Conservation (phyloP, 2,113 vertebrate species). For the Actenoides lindsayi region DNA sequence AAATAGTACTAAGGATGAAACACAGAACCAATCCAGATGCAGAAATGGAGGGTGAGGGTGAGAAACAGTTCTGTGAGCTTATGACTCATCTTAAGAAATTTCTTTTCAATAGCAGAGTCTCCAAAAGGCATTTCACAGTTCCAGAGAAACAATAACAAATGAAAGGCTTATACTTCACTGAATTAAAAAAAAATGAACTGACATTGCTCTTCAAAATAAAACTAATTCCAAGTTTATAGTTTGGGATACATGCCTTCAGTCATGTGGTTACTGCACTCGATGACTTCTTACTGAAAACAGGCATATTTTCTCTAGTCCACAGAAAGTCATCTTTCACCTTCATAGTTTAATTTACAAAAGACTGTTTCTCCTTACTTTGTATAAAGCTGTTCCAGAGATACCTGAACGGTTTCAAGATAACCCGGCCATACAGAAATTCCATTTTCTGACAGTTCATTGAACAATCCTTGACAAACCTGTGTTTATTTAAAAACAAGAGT, state of each 20-base stretch:
- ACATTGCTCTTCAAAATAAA: neutral
- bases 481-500: slow-evolving; percentile 8
- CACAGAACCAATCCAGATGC: neutral
- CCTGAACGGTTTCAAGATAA: slow-evolving; percentile 83
- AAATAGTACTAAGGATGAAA: neutral
- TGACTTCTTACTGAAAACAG: neutral
- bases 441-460: slow-evolving; percentile 84
- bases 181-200: neutral
- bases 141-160: neutral
- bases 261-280: neutral
- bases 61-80: neutral
- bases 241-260: neutral
- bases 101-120: neutral
- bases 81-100: neutral
- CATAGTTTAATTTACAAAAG: neutral
- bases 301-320: neutral
- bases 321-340: neutral
- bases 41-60: neutral
- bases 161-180: neutral
- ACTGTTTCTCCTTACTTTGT: slow-evolving; percentile 81
- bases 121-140: neutral
- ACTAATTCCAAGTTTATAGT: neutral
- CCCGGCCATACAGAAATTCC: slow-evolving; percentile 92
- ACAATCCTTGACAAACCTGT: slow-evolving; percentile 93
- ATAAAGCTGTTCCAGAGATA: slow-evolving; percentile 86